These are phyloP conservation scores for Nycteola revayana DNA, from an alignment of 2,888 invertebrate genomes.

Conservation along the genomic window DNA sequence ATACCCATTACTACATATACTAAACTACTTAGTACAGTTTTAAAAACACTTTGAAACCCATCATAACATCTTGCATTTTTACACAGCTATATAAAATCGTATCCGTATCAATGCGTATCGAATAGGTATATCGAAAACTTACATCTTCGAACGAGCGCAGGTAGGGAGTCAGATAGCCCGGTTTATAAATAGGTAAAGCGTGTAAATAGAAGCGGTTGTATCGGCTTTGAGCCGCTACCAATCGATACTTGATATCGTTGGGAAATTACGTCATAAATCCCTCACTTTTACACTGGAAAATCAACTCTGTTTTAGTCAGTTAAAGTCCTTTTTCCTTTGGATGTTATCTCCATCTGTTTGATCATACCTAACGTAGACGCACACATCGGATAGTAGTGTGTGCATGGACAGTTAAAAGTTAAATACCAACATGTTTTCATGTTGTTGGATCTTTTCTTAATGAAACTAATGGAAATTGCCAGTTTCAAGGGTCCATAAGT, in stretches of 20 bases:
- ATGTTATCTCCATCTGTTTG: constrained; percentile 30
- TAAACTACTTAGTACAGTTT: too few relatives aligned
- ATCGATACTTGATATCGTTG: constrained; percentile 63
- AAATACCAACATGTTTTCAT: constrained; percentile 64
- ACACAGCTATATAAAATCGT: too few relatives aligned
- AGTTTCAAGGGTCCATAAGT: constrained; percentile 48
- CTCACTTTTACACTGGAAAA: constrained; percentile 28
- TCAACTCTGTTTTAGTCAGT: constrained; percentile 7
- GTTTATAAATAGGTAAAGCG: constrained; percentile 80
- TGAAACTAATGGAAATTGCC: constrained; percentile 69
- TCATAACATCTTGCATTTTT: too few relatives aligned
- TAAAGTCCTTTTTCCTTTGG: constrained; percentile 26
- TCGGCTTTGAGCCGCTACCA: constrained; percentile 71
- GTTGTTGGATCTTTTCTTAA: constrained; percentile 66
- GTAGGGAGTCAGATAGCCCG: constrained; percentile 67
- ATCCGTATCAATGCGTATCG: constrained; percentile 26
- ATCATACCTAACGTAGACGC: constrained; percentile 39
- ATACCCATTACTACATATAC: too few relatives aligned
- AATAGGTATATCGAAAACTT: constrained; percentile 35
- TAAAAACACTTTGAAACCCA: too few relatives aligned
- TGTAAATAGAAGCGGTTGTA: constrained; percentile 78
- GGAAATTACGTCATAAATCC: constrained; percentile 41
- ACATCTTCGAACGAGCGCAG: constrained; percentile 48
- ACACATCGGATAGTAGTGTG: constrained; percentile 50
- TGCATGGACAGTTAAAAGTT: constrained; percentile 70